Evolutionary conservation across 2,888 invertebrate genomes (phyloP).

Genomic region (Chironomus tentans): DNA sequence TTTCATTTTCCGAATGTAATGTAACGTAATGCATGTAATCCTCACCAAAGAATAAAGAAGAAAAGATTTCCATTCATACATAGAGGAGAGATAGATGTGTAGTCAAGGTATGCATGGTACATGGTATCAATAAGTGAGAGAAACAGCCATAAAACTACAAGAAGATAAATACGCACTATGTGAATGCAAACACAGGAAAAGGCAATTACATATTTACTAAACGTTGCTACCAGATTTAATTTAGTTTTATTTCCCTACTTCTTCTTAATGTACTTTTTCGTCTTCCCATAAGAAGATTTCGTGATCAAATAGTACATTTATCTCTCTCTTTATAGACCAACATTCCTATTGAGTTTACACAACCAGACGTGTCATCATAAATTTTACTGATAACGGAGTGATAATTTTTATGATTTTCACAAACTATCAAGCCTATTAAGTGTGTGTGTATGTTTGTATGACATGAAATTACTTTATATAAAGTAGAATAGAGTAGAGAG

Average conservation of each 20-base stretch:
- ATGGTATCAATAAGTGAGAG: neutral
- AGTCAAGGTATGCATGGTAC: too few species aligned
- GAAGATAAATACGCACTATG: neutral
- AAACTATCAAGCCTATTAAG: slow-evolving; percentile 19
- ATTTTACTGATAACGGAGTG: slow-evolving; percentile 22
- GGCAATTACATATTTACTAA: slow-evolving; percentile 25
- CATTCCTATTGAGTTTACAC: neutral
- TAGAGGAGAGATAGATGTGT: neutral
- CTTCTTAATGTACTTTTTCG: neutral
- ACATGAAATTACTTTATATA: neutral
- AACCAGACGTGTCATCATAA: slow-evolving; percentile 26
- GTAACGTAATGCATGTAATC: neutral
- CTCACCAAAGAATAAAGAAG: neutral
- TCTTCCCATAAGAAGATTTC: neutral
- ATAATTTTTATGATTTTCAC: slow-evolving; percentile 25
- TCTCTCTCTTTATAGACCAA: slow-evolving; percentile 2
- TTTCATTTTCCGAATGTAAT: slow-evolving; percentile 3
- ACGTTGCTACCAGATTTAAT: slow-evolving; percentile 27
- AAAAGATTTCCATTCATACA: neutral
- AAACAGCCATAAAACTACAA: neutral
- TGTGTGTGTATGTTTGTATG: neutral
- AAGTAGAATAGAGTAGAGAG: too few species aligned
- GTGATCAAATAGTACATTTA: slow-evolving; percentile 4
- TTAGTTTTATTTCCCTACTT: slow-evolving; percentile 12
- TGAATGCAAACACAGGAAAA: neutral